Percentiles rank a stretch among this genome's conserved stretches.
Conservation (phyloP, 2,797 vertebrate genomes). For the Pantherophis vulpinus region DNA sequence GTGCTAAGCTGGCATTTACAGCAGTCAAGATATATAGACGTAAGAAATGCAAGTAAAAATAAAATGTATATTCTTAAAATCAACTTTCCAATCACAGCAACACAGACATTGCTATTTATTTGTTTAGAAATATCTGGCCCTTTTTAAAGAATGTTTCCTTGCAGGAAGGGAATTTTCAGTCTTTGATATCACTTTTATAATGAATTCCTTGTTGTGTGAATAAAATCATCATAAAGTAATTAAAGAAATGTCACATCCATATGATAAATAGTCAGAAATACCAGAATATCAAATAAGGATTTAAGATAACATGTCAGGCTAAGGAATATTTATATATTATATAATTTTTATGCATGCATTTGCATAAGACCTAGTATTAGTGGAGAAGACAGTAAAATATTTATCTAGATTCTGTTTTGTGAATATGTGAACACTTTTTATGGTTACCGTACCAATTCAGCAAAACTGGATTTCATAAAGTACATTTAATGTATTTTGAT, state of each 20-base stretch:
- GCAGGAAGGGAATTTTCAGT: not conserved
- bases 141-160: not conserved
- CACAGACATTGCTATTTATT: not conserved
- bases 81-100: not conserved
- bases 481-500: not conserved
- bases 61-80: not conserved
- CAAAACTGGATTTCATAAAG: not conserved
- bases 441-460: not conserved
- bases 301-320: not conserved
- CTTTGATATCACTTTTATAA: not conserved
- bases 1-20: not conserved
- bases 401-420: not conserved
- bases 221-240: not conserved
- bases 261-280: not conserved
- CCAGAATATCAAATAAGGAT: not conserved
- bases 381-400: not conserved
- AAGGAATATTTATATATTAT: not conserved
- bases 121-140: not conserved
- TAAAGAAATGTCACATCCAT: constrained; percentile 2
- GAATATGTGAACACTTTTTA: not conserved
- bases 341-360: not conserved
- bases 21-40: not conserved
- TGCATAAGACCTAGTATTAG: not conserved
- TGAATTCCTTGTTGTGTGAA: not conserved
- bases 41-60: not conserved